Evolutionary conservation across 2,113 vertebrate species (phyloP).

Genomic region (Lagopus leucura): DNA sequence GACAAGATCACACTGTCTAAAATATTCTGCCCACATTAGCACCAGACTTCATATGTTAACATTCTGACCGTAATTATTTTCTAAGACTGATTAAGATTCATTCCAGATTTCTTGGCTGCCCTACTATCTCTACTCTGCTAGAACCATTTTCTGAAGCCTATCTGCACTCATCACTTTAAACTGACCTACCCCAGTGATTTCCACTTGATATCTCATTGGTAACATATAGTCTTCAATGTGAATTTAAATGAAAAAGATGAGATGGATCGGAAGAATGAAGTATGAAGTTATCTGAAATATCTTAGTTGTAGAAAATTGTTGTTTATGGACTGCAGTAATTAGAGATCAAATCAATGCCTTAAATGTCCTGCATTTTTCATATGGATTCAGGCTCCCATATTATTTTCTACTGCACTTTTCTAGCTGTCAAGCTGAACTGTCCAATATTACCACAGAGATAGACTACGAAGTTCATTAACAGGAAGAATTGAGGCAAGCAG

Average conservation of each 20-base stretch:
- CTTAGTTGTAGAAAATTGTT: not conserved
- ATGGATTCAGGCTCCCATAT: not conserved
- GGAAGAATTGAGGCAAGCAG: not conserved
- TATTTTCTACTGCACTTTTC: not conserved
- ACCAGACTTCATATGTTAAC: not conserved
- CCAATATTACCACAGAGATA: not conserved
- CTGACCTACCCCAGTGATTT: not conserved
- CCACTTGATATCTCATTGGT: not conserved
- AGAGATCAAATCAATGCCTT: not conserved
- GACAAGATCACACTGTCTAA: not conserved
- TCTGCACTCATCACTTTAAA: not conserved
- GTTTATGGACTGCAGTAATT: not conserved
- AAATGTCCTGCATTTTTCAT: not conserved
- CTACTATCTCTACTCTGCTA: not conserved
- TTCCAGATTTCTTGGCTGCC: not conserved
- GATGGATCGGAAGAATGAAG: not conserved
- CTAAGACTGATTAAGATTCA: not conserved
- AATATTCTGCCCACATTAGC: not conserved
- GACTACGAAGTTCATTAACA: constrained; percentile 16
- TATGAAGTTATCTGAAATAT: not conserved
- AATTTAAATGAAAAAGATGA: not conserved
- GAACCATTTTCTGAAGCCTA: not conserved
- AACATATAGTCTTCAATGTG: not conserved
- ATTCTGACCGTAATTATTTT: not conserved
- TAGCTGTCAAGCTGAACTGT: not conserved